phyloP scores from a whole-genome alignment of 1,140 invertebrate genomes.

The Cyclina sinensis region DNA sequence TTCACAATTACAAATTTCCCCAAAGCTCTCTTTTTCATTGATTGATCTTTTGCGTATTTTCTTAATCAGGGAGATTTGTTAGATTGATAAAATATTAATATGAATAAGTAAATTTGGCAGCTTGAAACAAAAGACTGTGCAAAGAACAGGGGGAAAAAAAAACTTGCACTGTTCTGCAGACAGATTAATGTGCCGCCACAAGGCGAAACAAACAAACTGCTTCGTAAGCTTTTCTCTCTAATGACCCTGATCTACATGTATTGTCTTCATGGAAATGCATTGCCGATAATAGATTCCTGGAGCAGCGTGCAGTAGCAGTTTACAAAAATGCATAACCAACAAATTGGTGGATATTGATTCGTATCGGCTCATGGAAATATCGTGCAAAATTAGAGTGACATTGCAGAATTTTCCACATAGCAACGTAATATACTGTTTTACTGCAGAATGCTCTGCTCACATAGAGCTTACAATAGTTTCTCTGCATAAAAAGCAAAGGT shows the following conservation, averaged over 20 bases:
- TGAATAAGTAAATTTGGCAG: too few relatives aligned
- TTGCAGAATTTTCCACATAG: constrained; percentile 6
- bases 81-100: too few relatives aligned
- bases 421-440: constrained; percentile 10
- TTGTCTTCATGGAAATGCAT: background rate
- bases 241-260: constrained; percentile 12
- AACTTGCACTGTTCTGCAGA: too few relatives aligned
- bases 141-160: too few relatives aligned
- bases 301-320: constrained; percentile 6
- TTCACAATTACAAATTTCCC: too few relatives aligned
- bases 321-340: constrained; percentile 36
- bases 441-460: background rate
- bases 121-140: too few relatives aligned
- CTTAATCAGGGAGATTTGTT: too few relatives aligned
- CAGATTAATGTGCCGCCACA: background rate
- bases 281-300: constrained; percentile 12
- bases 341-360: constrained; percentile 34
- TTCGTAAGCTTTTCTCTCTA: constrained; percentile 4
- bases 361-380: constrained; percentile 4
- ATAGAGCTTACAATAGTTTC: background rate
- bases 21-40: too few relatives aligned
- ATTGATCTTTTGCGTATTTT: too few relatives aligned
- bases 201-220: background rate
- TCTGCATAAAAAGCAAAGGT: background rate
- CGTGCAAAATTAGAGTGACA: constrained; percentile 12